Conservation (phyloP, 2,113 vertebrate genomes). For the Bungarus multicinctus region DNA sequence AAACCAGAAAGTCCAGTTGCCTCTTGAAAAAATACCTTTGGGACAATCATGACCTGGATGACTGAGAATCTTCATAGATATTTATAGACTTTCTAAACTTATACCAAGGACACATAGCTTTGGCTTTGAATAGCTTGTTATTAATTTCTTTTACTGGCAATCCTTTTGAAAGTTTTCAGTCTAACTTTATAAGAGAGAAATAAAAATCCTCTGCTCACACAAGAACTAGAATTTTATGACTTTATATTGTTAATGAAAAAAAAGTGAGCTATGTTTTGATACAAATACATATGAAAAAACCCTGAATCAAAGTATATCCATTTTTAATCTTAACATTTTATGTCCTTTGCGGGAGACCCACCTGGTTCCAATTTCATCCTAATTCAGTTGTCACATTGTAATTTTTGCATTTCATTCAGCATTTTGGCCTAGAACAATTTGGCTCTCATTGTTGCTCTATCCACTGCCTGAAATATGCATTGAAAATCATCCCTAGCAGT, state of each 20-base stretch:
- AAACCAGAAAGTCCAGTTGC: too few relatives aligned
- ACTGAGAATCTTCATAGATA: background rate
- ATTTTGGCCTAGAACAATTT: background rate
- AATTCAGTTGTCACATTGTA: background rate
- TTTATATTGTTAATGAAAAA: background rate
- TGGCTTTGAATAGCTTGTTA: background rate
- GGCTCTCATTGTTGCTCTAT: background rate
- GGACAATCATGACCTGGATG: too few relatives aligned
- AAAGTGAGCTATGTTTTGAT: background rate
- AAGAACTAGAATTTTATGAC: background rate
- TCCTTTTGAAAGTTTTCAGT: background rate
- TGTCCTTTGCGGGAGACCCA: background rate
- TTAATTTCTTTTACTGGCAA: background rate
- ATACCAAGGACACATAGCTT: background rate
- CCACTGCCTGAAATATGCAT: background rate
- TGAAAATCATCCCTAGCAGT: background rate
- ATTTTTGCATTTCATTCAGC: background rate
- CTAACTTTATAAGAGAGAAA: background rate
- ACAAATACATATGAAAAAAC: background rate
- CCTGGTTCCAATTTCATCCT: background rate
- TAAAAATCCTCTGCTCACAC: background rate
- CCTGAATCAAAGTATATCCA: background rate
- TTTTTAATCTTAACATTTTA: background rate
- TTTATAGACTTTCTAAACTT: background rate
- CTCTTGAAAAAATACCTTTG: too few relatives aligned